Evolutionary conservation across 2,113 vertebrate genomes (phyloP).

Genomic region (Amphiprion percula): DNA sequence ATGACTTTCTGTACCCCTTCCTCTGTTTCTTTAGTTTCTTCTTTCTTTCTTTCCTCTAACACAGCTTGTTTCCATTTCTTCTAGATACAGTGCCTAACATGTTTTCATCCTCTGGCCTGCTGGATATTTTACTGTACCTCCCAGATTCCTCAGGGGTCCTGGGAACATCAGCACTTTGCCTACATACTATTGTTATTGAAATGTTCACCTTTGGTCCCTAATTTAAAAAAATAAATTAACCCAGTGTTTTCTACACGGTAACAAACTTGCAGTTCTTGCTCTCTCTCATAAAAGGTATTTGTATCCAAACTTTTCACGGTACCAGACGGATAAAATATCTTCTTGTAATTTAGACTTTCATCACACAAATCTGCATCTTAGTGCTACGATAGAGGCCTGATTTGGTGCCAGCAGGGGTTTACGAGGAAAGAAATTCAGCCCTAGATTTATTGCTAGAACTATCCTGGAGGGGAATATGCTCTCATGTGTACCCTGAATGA

Average conservation of each 20-base stretch:
- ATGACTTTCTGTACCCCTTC: neutral
- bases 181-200: constrained; percentile 38
- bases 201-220: constrained; percentile 7
- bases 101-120: constrained; percentile 39
- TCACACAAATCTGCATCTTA: neutral
- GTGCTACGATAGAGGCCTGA: neutral
- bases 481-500: too few relatives aligned
- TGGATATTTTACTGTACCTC: constrained; percentile 37
- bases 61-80: constrained; percentile 53
- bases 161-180: constrained; percentile 36
- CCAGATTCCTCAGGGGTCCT: constrained; percentile 37
- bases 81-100: constrained; percentile 23
- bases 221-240: neutral
- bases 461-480: too few relatives aligned
- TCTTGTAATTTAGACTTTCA: neutral
- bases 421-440: too few relatives aligned
- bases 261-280: neutral
- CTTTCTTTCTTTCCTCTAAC: constrained; percentile 52
- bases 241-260: neutral
- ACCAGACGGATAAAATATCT: neutral
- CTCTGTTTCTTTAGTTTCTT: constrained; percentile 55
- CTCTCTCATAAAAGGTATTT: neutral
- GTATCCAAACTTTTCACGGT: neutral
- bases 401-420: neutral
- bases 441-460: too few relatives aligned